Evolutionary conservation across 2,113 vertebrate genomes (phyloP).

Genomic region (Etheostoma cragini): DNA sequence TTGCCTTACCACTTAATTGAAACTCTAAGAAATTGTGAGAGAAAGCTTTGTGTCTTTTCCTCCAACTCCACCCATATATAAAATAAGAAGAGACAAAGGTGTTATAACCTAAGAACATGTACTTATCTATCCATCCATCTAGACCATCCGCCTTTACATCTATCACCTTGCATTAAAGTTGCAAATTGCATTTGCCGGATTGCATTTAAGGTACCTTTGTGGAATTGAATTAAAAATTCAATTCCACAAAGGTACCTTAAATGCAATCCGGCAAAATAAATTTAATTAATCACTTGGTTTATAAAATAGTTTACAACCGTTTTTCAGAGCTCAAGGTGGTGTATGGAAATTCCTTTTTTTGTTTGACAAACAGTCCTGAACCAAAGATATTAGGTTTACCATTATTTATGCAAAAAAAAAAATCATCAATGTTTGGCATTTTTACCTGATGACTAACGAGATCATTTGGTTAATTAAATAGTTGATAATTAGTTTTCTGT

Average conservation of each 20-base stretch:
- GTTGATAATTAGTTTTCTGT: neutral
- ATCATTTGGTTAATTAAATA: neutral
- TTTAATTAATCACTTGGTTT: neutral
- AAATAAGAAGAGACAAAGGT: conserved; percentile 12
- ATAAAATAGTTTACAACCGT: neutral
- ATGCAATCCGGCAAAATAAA: conserved; percentile 1
- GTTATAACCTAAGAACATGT: conserved; percentile 16
- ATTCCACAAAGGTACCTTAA: neutral
- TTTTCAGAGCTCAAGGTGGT: neutral
- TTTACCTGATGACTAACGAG: neutral
- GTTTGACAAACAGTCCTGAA: neutral
- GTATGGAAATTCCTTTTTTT: neutral
- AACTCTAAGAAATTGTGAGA: conserved; percentile 36
- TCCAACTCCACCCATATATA: neutral
- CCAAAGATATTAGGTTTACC: neutral
- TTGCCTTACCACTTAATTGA: conserved; percentile 47
- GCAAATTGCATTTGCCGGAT: too few relatives aligned
- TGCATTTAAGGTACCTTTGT: too few relatives aligned
- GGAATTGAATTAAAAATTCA: too few relatives aligned
- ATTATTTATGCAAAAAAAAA: neutral
- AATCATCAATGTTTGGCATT: neutral
- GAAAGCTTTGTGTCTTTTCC: conserved; percentile 22
- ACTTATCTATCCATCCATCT: conserved; percentile 21
- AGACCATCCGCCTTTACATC: neutral
- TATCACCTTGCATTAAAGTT: conserved; percentile 7